Percentiles rank a stretch among this genome's conserved stretches.
Conservation (phyloP, 2,888 invertebrate genomes). For the Drosophila anomalata region DNA sequence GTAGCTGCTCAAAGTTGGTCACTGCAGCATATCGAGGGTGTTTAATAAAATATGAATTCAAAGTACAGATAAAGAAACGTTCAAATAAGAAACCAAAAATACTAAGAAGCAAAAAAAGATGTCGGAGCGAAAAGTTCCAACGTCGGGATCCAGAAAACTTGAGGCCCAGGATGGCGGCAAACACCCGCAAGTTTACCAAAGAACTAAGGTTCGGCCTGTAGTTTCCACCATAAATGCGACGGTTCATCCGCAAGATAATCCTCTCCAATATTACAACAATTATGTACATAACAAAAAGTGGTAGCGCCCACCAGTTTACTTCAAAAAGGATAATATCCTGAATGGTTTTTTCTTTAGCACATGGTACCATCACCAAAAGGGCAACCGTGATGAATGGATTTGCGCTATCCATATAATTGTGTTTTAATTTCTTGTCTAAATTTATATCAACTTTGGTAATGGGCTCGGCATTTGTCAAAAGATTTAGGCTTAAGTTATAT, state of each 20-base stretch:
- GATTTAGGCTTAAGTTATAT: neutral
- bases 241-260: neutral
- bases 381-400: neutral
- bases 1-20: neutral
- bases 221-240: neutral
- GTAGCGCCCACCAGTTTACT: neutral
- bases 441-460: too few species aligned
- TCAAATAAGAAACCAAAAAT: neutral
- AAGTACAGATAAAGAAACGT: neutral
- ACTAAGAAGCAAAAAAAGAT: neutral
- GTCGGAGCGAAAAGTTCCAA: neutral
- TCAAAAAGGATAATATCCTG: neutral
- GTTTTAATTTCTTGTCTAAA: neutral
- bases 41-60: neutral
- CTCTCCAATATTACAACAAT: neutral
- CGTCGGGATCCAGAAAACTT: neutral
- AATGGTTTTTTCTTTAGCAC: neutral
- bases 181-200: neutral
- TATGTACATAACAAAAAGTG: neutral
- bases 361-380: neutral
- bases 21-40: neutral
- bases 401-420: neutral
- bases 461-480: neutral
- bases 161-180: neutral
- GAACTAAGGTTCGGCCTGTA: neutral